These are phyloP conservation scores for Crocallis elinguaria DNA, from an alignment of 2,888 invertebrate genomes.

Conservation along the genomic window DNA sequence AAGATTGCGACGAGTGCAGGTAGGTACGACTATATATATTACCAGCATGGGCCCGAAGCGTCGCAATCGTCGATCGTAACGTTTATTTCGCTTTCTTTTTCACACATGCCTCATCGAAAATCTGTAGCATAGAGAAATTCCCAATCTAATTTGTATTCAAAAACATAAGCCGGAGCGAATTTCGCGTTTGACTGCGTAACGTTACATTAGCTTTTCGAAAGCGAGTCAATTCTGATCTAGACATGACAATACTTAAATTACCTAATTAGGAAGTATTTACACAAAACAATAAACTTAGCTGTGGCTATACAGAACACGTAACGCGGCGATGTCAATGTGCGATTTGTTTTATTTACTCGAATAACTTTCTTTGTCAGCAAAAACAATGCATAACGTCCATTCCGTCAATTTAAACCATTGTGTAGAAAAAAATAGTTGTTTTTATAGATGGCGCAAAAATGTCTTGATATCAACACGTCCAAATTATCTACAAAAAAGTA, in stretches of 20 bases:
- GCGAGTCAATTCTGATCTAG: conserved; percentile 49
- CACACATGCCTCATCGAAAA: conserved; percentile 63
- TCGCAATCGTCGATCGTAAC: conserved; percentile 49
- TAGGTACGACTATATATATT: conserved; percentile 12
- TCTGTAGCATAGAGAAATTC: conserved; percentile 75
- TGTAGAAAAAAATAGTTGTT: too few species aligned
- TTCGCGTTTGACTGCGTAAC: conserved; percentile 62
- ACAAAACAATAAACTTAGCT: conserved; percentile 26
- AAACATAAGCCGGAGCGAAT: conserved; percentile 60
- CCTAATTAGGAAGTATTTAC: conserved; percentile 52
- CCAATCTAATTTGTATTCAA: conserved; percentile 74
- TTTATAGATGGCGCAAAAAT: too few species aligned
- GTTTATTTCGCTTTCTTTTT: conserved; percentile 69
- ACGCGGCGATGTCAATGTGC: not conserved
- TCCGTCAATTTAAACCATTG: conserved; percentile 1
- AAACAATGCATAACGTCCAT: conserved; percentile 17
- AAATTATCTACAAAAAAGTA: too few species aligned
- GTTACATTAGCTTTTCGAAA: conserved; percentile 58
- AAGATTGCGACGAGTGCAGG: not conserved
- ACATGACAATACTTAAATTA: conserved; percentile 44
- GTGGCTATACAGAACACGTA: not conserved
- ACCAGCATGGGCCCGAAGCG: conserved; percentile 34
- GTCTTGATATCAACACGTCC: too few species aligned
- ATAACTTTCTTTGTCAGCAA: conserved; percentile 9
- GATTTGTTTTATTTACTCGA: conserved; percentile 1